Evolutionary conservation across 2,888 invertebrate genomes (phyloP), one percentile per base, ranked within the genome.

Genomic region (Stenchaetothrips biformis): DNA sequence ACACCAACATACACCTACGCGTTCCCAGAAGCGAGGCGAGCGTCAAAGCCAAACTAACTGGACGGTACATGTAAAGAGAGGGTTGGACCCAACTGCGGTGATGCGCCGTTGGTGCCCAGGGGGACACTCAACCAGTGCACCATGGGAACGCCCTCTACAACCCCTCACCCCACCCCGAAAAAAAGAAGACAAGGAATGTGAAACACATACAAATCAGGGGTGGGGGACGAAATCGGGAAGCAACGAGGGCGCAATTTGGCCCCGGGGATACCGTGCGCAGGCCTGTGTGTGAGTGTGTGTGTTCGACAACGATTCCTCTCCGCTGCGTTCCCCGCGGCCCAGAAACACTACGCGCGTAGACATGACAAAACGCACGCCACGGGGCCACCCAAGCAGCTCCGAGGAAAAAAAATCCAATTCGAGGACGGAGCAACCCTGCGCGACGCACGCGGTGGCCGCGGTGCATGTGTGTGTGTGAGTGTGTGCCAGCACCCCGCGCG

Each of bases 251-350:
- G 37, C 16, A 74, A 74, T 74, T 74, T 74, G 7, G 67, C 67
- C 67, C 67, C 67, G 25, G 67, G 67, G 67, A 74, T 25, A 25
- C 53, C 53, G 13, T 53, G 53, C 18, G 53, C 37, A 37, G 37
- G 4, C 53, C 13, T 18, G 62, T 62, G 67, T 21, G 67, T 25
- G 67, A 6, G 25, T 74, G 67, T 74, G 25, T 74, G 25, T 11
- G 25, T 74, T 74, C 25, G 67, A 74, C 67, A 74, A 74, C 67
- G 25, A 74, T 37, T 74, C 67, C 67, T 25, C 67, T 25, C 67
- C 67, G 67, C n/a, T n/a, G 67, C 0, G 67, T 25, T 13, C 53
- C 9, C 16, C 16, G 53, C 53, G 53, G 53, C 16, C 16, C 53
- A 18, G 53, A 18, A 37, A 37, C 37, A 18, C 53, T 4, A 13